Evolutionary conservation across 2,888 invertebrate species (phyloP).

Genomic region (Ametastegia equiseti): DNA sequence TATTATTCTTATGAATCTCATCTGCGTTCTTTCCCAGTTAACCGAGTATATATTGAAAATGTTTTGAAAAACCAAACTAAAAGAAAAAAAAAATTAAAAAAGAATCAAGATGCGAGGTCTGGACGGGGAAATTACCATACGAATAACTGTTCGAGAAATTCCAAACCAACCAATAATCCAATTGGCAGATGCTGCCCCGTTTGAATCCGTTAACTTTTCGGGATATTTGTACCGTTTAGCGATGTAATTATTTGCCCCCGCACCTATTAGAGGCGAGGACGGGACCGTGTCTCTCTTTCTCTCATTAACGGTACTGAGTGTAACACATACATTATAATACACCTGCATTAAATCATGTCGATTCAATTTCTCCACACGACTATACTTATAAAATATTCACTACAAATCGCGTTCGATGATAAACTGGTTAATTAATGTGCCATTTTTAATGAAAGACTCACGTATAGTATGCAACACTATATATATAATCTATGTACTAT

Average conservation of each 20-base stretch:
- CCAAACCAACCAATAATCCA: neutral
- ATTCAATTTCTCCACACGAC: neutral
- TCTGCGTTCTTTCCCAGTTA: no score
- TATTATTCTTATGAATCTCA: no score
- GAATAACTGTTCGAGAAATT: neutral
- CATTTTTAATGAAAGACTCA: neutral
- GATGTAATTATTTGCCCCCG: neutral
- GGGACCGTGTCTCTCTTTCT: neutral
- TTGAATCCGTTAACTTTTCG: constrained; percentile 23
- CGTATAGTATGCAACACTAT: neutral
- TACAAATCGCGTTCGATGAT: neutral
- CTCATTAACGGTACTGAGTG: constrained; percentile 24
- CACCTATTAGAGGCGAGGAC: neutral
- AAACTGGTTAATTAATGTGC: neutral
- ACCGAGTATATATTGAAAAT: no score
- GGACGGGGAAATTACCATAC: no score
- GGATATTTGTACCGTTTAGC: neutral
- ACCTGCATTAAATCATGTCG: neutral
- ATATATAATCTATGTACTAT: no score
- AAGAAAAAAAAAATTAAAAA: no score
- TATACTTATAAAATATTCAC: neutral
- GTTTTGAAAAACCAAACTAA: no score
- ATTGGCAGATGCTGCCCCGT: neutral
- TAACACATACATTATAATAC: constrained; percentile 12
- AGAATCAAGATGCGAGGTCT: no score